Evolutionary conservation across 2,113 vertebrate genomes (phyloP).

Genomic region (Odontophorus gujanensis): DNA sequence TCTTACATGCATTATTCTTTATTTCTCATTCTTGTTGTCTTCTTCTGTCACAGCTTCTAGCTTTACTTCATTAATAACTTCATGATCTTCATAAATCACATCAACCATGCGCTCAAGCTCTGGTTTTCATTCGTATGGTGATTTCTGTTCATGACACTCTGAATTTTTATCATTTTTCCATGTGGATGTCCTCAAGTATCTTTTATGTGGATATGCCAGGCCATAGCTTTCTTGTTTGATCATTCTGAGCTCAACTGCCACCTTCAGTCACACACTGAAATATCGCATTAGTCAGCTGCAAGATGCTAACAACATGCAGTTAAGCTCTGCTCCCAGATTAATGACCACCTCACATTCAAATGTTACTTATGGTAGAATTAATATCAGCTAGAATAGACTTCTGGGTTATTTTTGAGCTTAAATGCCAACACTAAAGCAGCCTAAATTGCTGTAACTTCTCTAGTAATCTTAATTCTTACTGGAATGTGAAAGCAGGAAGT

Average conservation of each 20-base stretch:
- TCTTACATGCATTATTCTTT: background rate
- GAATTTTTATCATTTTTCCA: background rate
- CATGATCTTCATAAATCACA: background rate
- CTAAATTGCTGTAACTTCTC: background rate
- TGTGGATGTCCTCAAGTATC: background rate
- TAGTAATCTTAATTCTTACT: background rate
- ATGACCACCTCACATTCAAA: background rate
- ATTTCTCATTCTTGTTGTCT: background rate
- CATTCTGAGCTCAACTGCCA: background rate
- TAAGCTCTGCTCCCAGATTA: background rate
- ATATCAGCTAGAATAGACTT: background rate
- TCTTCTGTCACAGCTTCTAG: background rate
- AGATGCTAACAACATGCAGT: background rate
- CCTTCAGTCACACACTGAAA: background rate
- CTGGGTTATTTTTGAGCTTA: background rate
- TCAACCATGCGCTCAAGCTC: background rate
- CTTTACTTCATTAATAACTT: background rate
- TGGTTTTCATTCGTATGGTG: background rate
- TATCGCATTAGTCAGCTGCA: background rate
- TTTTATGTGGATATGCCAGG: background rate
- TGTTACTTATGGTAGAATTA: background rate
- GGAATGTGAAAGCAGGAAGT: background rate
- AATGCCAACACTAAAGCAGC: background rate
- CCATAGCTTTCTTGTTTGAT: background rate
- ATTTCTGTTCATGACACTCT: background rate